Percentiles rank a stretch among this genome's conserved stretches.
Evolutionary conservation across 2,113 vertebrate species (phyloP).

Genomic region (Proteles cristata): DNA sequence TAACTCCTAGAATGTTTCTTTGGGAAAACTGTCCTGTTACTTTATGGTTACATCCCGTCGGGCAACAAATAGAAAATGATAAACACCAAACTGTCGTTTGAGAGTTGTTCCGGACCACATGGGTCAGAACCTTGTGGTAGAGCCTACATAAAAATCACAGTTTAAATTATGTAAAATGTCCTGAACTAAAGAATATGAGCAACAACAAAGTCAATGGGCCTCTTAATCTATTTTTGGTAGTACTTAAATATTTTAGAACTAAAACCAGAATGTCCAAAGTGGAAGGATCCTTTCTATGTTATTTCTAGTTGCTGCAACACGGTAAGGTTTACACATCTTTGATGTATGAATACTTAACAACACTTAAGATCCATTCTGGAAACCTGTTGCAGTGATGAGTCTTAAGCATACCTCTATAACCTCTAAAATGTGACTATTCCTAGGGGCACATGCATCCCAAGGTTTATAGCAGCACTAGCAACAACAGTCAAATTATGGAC

Average conservation of each 20-base stretch:
- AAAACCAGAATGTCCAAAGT: not conserved
- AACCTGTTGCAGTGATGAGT: not conserved
- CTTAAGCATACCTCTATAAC: not conserved
- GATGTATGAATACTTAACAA: conserved; percentile 11
- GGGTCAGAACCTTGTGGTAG: not conserved
- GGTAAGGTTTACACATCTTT: not conserved
- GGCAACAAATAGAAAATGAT: not conserved
- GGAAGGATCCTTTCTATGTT: not conserved
- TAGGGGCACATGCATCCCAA: too few relatives aligned
- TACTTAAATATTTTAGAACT: conserved; percentile 47
- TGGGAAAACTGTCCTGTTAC: not conserved
- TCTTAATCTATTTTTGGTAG: not conserved
- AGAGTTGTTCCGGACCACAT: not conserved
- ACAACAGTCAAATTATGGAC: too few relatives aligned
- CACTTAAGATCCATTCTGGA: not conserved
- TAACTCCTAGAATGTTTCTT: not conserved
- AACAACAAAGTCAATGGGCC: not conserved
- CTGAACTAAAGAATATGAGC: conserved; percentile 45
- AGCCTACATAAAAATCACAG: conserved; percentile 40
- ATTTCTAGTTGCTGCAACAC: not conserved
- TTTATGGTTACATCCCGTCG: not conserved
- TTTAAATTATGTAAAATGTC: not conserved
- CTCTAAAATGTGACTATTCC: not conserved
- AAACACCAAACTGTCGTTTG: not conserved
- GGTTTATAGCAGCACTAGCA: too few relatives aligned